Evolutionary conservation across 2,797 vertebrate genomes (phyloP), one percentile per base, ranked within the genome.

Genomic region (Sus cebifrons): DNA sequence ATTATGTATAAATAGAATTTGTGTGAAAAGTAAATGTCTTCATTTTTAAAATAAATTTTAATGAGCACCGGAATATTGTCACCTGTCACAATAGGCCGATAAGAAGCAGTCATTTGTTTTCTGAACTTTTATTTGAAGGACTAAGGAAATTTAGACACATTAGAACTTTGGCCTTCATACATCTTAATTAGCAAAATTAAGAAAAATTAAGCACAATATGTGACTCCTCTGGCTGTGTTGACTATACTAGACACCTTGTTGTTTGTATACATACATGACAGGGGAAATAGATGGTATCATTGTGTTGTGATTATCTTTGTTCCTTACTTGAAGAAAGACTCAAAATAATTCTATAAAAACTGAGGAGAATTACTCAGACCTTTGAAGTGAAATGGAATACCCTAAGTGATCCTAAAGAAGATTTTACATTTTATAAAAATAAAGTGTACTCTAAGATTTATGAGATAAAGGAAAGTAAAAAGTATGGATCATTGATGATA

Each of bases 21-120:
- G 2, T 86, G 18, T 65, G 29, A 93, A 65, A 70, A 73, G 32
- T 81, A 96, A 86, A 67, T 91, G 49, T 32, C 7, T n/a, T 90
- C 32, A 21, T 68, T 85, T 96, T 91, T 17, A 81, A 95, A 86
- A 70, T 70, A 82, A 79, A 60, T 84, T 64, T 91, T 73, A 82
- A 95, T 93, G 13, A 81, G 16, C 25, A 79, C 52, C 70, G 20
- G 74, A 56, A 44, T 93, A 62, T 32, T 79, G 88, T 91, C 13
- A 81, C 78, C 27, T 88, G n/a, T 88, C 70, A 56, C 21, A 70
- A 21, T 12, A 67, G 65, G 92, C 44, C 32, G 89, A 25, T 49
- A 74, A 74, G 29, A 60, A 6, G 3, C 52, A 90, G 36, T 74
- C 16, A 68, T 81, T 86, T 90, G 40, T n/a, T 65, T 58, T 20